phyloP scores from a whole-genome alignment of 53 echinoderm and acorn worm genomes.

The Hippasteria phrygiana region DNA sequence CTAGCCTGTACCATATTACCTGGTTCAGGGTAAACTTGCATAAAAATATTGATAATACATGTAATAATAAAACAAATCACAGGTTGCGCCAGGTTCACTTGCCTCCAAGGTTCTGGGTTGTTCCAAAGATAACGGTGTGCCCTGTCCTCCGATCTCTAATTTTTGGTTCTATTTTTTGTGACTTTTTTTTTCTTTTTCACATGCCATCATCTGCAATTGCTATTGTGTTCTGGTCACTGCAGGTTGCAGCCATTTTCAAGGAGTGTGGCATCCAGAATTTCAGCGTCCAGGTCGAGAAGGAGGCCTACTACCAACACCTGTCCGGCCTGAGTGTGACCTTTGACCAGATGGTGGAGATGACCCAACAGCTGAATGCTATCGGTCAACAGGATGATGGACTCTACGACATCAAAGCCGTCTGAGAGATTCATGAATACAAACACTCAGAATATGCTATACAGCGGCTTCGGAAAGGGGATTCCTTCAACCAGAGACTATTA shows the following conservation, averaged over 20 bases:
- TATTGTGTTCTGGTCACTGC: no score
- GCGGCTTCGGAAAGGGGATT: not conserved
- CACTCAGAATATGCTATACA: not conserved
- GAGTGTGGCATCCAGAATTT: constrained; percentile 89
- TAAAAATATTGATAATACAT: no score
- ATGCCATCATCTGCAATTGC: no score
- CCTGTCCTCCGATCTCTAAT: no score
- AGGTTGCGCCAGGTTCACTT: no score
- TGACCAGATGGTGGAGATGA: constrained; percentile 88
- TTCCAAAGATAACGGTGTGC: no score
- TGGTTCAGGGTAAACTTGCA: no score
- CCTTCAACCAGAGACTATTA: not conserved
- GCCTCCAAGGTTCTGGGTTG: no score
- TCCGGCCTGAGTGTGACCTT: constrained; percentile 94
- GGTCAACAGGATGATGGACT: constrained; percentile 57
- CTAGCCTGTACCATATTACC: no score
- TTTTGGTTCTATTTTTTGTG: no score
- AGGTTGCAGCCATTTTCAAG: constrained; percentile 88
- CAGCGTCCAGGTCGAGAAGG: constrained; percentile 95
- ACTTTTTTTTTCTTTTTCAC: no score
- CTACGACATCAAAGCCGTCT: constrained; percentile 92
- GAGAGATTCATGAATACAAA: not conserved
- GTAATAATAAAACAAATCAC: no score
- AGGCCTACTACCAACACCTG: constrained; percentile 97
- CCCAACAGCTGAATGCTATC: constrained; percentile 80